Conservation (phyloP, 2,888 invertebrate species). For the Argynnis bischoffii region DNA sequence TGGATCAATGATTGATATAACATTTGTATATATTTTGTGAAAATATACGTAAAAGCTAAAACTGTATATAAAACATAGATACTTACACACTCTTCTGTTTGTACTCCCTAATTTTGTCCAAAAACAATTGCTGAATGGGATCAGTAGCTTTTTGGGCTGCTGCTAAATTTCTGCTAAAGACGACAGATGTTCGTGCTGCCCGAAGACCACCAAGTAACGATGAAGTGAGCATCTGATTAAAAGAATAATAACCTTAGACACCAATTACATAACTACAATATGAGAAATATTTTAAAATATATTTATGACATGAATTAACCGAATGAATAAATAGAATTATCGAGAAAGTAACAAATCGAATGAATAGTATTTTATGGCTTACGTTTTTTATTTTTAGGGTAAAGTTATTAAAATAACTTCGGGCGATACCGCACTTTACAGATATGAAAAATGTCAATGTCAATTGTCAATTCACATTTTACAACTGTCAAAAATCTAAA, state of each 20-base stretch:
- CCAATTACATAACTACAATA: slow-evolving; percentile 43
- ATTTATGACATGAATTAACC: neutral
- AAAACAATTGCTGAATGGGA: slow-evolving; percentile 96
- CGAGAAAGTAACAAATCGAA: neutral
- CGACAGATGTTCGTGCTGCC: slow-evolving; percentile 72
- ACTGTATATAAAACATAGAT: slow-evolving; percentile 10
- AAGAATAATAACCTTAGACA: slow-evolving; percentile 63
- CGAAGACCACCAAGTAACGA: slow-evolving; percentile 75
- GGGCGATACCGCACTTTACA: slow-evolving; percentile 6
- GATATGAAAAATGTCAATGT: slow-evolving; percentile 15
- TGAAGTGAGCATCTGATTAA: slow-evolving; percentile 81
- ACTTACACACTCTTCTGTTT: slow-evolving; percentile 92
- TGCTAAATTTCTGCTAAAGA: slow-evolving; percentile 87
- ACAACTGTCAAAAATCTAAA: too few relatives aligned
- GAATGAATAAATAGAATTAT: neutral
- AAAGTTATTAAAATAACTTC: neutral
- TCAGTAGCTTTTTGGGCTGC: slow-evolving; percentile 89
- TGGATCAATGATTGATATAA: slow-evolving; percentile 4
- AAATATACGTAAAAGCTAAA: neutral
- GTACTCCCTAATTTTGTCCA: slow-evolving; percentile 96
- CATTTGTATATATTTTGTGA: neutral
- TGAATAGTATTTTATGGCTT: neutral
- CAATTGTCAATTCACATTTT: too few relatives aligned
- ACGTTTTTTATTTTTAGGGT: slow-evolving; percentile 10
- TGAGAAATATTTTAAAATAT: neutral